A percentile compares a stretch with the other conserved stretches of the same genome.
Evolutionary conservation across 2,113 vertebrate species (phyloP).

Genomic region (Scartelaos histophorus): DNA sequence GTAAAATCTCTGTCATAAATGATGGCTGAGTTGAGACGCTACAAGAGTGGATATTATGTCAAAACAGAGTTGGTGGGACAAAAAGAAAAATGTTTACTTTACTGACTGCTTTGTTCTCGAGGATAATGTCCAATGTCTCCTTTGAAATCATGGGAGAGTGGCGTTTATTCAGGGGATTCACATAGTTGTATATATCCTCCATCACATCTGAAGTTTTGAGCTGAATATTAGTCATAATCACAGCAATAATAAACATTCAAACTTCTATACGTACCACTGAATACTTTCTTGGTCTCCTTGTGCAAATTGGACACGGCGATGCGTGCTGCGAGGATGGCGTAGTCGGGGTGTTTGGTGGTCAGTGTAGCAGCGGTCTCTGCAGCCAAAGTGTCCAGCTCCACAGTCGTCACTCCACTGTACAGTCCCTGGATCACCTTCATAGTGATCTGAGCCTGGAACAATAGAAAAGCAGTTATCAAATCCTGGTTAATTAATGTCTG

Average conservation of each 20-base stretch:
- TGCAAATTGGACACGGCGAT: constrained; percentile 95
- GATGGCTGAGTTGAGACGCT: constrained; percentile 96
- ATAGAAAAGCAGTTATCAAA: not conserved
- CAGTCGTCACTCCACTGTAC: constrained; percentile 92
- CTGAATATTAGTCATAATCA: not conserved
- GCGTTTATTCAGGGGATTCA: constrained; percentile 86
- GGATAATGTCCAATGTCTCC: constrained; percentile 86
- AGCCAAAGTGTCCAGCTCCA: constrained; percentile 93
- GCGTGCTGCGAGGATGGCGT: constrained; percentile 92
- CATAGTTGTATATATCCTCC: constrained; percentile 93
- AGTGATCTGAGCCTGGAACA: constrained; percentile 90
- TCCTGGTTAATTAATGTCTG: too few relatives aligned
- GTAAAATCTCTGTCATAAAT: constrained; percentile 96
- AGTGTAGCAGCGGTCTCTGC: constrained; percentile 93
- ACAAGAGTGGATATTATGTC: constrained; percentile 9
- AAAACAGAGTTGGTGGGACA: not conserved
- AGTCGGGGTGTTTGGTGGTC: constrained; percentile 95
- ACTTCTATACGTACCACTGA: constrained; percentile 84
- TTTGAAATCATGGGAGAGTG: constrained; percentile 95
- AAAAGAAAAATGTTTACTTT: not conserved
- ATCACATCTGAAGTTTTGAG: constrained; percentile 81
- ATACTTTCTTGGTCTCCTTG: constrained; percentile 97
- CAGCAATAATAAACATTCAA: not conserved
- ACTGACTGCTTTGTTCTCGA: constrained; percentile 92
- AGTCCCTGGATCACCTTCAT: constrained; percentile 98